Evolutionary conservation across 2,888 invertebrate species (phyloP).

Genomic region (Scotopteryx bipunctaria): DNA sequence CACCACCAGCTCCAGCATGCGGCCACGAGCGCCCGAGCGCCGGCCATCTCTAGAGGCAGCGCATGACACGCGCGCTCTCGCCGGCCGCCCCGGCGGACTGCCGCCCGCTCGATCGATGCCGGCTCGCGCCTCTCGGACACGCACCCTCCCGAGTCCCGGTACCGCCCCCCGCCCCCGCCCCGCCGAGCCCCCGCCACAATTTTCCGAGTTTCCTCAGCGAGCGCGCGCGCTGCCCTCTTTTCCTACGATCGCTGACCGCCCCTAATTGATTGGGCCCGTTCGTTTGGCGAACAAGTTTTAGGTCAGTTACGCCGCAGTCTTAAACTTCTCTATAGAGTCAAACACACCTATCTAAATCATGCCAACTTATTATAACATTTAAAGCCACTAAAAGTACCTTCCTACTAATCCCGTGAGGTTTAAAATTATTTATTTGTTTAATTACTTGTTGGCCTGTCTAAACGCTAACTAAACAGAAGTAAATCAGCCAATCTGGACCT

Average conservation of each 20-base stretch:
- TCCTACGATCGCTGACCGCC: constrained; percentile 81
- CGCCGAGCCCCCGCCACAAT: constrained; percentile 59
- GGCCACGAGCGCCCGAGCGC: constrained; percentile 83
- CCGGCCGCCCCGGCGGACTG: constrained; percentile 83
- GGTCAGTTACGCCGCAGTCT: constrained; percentile 63
- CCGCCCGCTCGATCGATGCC: constrained; percentile 68
- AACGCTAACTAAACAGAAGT: too few species aligned
- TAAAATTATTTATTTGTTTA: too few species aligned
- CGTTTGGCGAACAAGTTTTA: constrained; percentile 78
- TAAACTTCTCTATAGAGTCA: constrained; percentile 8
- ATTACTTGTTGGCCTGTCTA: too few species aligned
- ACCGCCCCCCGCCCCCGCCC: constrained; percentile 57
- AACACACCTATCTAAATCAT: too few species aligned
- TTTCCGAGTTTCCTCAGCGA: constrained; percentile 81
- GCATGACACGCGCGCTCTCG: constrained; percentile 82
- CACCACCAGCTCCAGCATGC: constrained; percentile 82
- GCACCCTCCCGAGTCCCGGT: constrained; percentile 69
- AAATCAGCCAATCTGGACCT: too few species aligned
- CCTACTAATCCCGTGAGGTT: background rate
- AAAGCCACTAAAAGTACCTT: too few species aligned
- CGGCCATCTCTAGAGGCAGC: constrained; percentile 81
- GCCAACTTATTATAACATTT: too few species aligned
- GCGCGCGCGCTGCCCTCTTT: constrained; percentile 84
- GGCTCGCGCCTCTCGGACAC: constrained; percentile 65
- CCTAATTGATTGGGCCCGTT: constrained; percentile 80